These are phyloP conservation scores for Copidosoma aretas DNA, from an alignment of 2,888 invertebrate species.

Conservation along the genomic window DNA sequence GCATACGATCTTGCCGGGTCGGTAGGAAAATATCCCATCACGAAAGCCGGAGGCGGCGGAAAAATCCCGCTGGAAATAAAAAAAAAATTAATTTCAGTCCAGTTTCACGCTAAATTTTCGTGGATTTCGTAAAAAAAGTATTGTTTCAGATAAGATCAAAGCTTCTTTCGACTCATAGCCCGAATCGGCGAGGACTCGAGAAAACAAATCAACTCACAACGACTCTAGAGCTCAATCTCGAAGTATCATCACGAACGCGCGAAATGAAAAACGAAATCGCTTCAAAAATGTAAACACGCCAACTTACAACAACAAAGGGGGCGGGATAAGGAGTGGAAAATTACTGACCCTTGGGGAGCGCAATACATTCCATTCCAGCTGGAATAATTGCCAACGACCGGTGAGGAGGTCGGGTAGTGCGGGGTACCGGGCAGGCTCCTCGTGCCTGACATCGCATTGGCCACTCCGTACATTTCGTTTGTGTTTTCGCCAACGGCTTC, in stretches of 20 bases:
- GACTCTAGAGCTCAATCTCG: slow-evolving; percentile 58
- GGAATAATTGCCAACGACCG: slow-evolving; percentile 54
- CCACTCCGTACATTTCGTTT: slow-evolving; percentile 59
- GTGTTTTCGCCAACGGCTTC: slow-evolving; percentile 51
- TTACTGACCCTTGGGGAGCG: slow-evolving; percentile 46
- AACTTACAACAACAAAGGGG: slow-evolving; percentile 21
- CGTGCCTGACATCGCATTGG: slow-evolving; percentile 55
- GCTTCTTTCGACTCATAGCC: slow-evolving; percentile 50
- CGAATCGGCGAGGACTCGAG: slow-evolving; percentile 53
- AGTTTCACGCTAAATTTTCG: too few species aligned
- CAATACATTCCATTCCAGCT: slow-evolving; percentile 56
- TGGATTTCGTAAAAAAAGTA: not conserved
- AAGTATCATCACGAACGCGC: slow-evolving; percentile 49
- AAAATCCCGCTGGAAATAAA: slow-evolving; percentile 18
- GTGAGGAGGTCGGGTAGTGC: slow-evolving; percentile 55
- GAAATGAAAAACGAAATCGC: not conserved
- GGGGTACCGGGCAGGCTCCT: slow-evolving; percentile 58
- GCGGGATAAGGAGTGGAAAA: slow-evolving; percentile 30
- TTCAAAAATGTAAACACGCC: not conserved
- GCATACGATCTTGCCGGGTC: slow-evolving; percentile 53
- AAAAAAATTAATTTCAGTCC: too few species aligned
- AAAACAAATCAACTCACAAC: slow-evolving; percentile 49
- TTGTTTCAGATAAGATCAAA: slow-evolving; percentile 60
- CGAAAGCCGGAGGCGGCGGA: slow-evolving; percentile 46
- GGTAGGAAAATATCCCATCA: slow-evolving; percentile 51